Evolutionary conservation across 2,888 invertebrate genomes (phyloP).

Genomic region (Pristionchus fissidentatus): DNA sequence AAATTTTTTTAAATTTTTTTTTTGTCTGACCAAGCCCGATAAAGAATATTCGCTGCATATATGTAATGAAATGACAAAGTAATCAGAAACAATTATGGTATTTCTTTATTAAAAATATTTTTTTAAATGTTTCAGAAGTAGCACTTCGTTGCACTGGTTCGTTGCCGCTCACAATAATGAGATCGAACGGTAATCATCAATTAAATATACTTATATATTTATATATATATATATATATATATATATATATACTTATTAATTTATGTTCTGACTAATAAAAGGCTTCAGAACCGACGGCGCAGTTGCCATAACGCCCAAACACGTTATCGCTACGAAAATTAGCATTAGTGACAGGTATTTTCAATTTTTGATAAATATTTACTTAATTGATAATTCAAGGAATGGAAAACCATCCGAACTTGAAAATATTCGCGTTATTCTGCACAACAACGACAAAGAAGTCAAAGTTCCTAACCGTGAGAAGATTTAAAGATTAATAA

Average conservation of each 20-base stretch:
- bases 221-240: not conserved
- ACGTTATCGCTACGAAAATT: not conserved
- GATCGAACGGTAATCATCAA: not conserved
- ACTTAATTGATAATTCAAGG: not conserved
- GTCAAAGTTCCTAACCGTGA: not conserved
- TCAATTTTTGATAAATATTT: not conserved
- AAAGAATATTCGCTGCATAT: not conserved
- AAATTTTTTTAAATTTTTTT: not conserved
- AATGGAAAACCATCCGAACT: not conserved
- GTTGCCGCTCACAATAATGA: not conserved
- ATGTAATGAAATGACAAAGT: not conserved
- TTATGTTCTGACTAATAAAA: too few species aligned
- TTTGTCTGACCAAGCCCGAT: not conserved
- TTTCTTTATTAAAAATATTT: not conserved
- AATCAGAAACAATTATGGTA: not conserved
- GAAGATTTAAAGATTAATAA: too few species aligned
- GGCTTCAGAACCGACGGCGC: conserved; percentile 9
- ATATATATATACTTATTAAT: too few species aligned
- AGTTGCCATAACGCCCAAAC: not conserved
- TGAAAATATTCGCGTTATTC: not conserved
- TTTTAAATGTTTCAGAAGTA: not conserved
- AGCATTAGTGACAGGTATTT: not conserved
- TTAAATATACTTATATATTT: not conserved
- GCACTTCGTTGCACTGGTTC: not conserved
- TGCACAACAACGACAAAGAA: not conserved